A percentile compares a stretch with the other conserved stretches of the same genome.
Evolutionary conservation across 2,113 vertebrate genomes (phyloP).

Genomic region (Seriola aureovittata): DNA sequence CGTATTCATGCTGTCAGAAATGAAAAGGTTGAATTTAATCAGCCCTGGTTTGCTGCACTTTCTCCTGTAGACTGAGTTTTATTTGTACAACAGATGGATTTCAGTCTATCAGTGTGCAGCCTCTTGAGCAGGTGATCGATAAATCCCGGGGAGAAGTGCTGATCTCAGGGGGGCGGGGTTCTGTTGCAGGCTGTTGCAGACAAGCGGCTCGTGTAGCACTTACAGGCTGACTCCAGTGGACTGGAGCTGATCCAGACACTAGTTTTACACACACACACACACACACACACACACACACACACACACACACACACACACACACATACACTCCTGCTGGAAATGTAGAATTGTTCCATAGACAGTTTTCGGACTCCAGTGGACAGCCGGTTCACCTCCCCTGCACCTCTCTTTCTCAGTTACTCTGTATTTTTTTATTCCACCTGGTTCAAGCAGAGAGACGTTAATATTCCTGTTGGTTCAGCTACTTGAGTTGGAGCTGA

Average conservation of each 20-base stretch:
- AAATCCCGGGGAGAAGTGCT: conserved; percentile 18
- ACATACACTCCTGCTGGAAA: conserved; percentile 13
- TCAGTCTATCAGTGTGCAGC: conserved; percentile 31
- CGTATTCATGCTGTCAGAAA: too few relatives aligned
- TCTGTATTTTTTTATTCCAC: conserved; percentile 5
- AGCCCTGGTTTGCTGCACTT: neutral
- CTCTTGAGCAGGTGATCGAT: conserved; percentile 41
- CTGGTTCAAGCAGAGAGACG: conserved; percentile 6
- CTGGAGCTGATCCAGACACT: conserved; percentile 49
- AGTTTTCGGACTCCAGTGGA: conserved; percentile 27
- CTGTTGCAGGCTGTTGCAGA: conserved; percentile 46
- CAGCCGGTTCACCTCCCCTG: neutral
- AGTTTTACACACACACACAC: conserved; percentile 6
- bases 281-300: neutral
- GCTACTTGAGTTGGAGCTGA: conserved; percentile 30
- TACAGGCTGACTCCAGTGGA: conserved; percentile 41
- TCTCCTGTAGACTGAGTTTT: neutral
- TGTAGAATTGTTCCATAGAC: conserved; percentile 12
- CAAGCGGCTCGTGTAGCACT: conserved; percentile 41
- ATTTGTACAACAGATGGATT: conserved; percentile 37
- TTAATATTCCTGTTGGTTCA: conserved; percentile 34
- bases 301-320: conserved; percentile 1
- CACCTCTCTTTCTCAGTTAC: neutral
- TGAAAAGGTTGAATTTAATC: neutral
- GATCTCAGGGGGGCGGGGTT: conserved; percentile 18